A percentile compares a stretch with the other conserved stretches of the same genome.
Conservation (phyloP, 1,140 invertebrate species). For the Anthonomus grandis region DNA sequence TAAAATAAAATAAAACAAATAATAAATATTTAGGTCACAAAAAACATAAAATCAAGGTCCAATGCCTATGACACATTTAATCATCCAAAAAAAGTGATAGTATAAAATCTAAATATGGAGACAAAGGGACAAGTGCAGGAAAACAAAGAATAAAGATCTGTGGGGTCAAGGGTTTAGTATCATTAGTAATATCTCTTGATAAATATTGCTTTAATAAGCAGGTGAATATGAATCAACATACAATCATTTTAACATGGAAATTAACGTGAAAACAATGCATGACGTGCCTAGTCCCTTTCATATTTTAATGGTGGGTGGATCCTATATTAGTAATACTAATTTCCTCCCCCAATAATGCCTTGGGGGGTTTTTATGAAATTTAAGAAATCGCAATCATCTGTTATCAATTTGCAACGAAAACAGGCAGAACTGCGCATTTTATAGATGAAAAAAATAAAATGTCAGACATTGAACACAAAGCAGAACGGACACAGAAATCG, state of each 20-base stretch:
- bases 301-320: slow-evolving; percentile 30
- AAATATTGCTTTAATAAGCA: too few relatives aligned
- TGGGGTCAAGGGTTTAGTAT: too few relatives aligned
- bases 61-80: neutral
- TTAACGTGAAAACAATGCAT: too few relatives aligned
- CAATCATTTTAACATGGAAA: too few relatives aligned
- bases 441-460: slow-evolving; percentile 26
- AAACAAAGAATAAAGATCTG: too few relatives aligned
- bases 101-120: slow-evolving; percentile 6
- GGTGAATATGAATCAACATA: too few relatives aligned
- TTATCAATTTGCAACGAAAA: slow-evolving; percentile 8
- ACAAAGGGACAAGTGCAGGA: slow-evolving; percentile 24
- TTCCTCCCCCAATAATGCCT: neutral
- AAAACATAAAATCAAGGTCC: neutral
- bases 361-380: neutral
- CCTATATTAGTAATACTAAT: slow-evolving; percentile 9
- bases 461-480: slow-evolving; percentile 31
- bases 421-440: slow-evolving; percentile 33
- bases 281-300: slow-evolving; percentile 23
- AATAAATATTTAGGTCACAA: neutral
- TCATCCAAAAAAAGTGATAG: neutral
- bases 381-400: neutral
- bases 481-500: slow-evolving; percentile 41
- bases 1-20: neutral
- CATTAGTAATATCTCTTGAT: too few relatives aligned